phyloP scores from a whole-genome alignment of 2,113 vertebrate genomes.

The Alexandromys fortis region DNA sequence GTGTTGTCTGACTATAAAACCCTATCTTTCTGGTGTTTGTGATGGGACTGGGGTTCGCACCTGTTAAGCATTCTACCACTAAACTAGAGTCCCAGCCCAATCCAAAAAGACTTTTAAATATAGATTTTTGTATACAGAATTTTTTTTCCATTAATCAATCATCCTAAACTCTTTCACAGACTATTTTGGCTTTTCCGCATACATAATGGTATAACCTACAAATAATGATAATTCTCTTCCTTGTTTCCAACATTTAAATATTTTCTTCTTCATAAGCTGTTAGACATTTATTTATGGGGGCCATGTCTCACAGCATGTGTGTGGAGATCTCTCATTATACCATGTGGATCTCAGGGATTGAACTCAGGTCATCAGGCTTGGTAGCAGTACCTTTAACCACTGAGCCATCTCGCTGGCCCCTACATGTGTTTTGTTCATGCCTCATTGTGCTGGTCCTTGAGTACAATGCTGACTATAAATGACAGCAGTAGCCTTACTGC shows the following conservation, averaged over 20 bases:
- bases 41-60: background rate
- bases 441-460: background rate
- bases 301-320: background rate
- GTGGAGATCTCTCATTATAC: background rate
- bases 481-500: background rate
- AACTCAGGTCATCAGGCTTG: background rate
- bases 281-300: background rate
- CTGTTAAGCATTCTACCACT: background rate
- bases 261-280: constrained; percentile 7
- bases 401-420: background rate
- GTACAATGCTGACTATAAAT: constrained; percentile 21
- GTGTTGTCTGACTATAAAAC: constrained; percentile 50
- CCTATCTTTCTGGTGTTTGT: background rate
- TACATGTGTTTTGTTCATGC: background rate
- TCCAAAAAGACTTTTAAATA: background rate
- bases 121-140: constrained; percentile 15
- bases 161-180: constrained; percentile 24
- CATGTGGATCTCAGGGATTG: background rate
- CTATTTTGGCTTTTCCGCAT: constrained; percentile 53
- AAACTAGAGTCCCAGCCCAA: background rate
- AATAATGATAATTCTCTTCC: constrained; percentile 43
- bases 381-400: background rate
- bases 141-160: constrained; percentile 36
- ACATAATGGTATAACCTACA: constrained; percentile 13
- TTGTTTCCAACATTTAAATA: constrained; percentile 27